A percentile compares a stretch with the other conserved stretches of the same genome.
Evolutionary conservation across 2,797 vertebrate genomes (phyloP).

Genomic region (Hirundo rustica): DNA sequence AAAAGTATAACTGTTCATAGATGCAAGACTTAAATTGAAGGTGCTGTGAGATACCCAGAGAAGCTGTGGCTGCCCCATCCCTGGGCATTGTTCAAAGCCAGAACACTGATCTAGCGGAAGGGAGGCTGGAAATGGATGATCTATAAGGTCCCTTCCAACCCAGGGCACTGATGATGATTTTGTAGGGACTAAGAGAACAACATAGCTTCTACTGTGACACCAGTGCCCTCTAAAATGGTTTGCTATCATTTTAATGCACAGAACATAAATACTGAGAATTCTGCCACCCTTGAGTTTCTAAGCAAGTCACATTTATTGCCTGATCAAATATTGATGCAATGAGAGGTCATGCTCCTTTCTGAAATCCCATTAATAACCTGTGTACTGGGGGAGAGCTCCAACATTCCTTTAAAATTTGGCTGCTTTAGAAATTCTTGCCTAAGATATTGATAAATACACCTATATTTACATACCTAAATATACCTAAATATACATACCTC

Average conservation of each 20-base stretch:
- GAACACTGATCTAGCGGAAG: background rate
- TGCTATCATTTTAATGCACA: slow-evolving; percentile 15
- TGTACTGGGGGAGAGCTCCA: background rate
- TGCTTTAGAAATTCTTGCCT: background rate
- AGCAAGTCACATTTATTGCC: slow-evolving; percentile 33
- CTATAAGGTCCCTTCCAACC: background rate
- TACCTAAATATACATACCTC: background rate
- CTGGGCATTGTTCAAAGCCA: background rate
- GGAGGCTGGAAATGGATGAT: background rate
- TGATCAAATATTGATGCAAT: slow-evolving; percentile 68
- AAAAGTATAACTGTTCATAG: background rate
- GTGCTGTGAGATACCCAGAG: background rate
- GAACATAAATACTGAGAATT: slow-evolving; percentile 40
- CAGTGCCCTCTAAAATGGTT: slow-evolving; percentile 9
- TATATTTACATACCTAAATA: no score
- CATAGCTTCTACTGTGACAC: background rate
- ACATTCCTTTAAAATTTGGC: slow-evolving; percentile 17
- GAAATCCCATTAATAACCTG: slow-evolving; percentile 61
- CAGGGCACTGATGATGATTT: background rate
- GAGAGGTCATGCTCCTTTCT: slow-evolving; percentile 49
- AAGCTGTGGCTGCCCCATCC: background rate
- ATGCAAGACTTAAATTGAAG: background rate
- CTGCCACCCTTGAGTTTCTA: slow-evolving; percentile 22
- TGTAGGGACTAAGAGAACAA: background rate
- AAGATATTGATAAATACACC: background rate